phyloP scores from a whole-genome alignment of 2,113 vertebrate species.

The Myxocyprinus asiaticus region DNA sequence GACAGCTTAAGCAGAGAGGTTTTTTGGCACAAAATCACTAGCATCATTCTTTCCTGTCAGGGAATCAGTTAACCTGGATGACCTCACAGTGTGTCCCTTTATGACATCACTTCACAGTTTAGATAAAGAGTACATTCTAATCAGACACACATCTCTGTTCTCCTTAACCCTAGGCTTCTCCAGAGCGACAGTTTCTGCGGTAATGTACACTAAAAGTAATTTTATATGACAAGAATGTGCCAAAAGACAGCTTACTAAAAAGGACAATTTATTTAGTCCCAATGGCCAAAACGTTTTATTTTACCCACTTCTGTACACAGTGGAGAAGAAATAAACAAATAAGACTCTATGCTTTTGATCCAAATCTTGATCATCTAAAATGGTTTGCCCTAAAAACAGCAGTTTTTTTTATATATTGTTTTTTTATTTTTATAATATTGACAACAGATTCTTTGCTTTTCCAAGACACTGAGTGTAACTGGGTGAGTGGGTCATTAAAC shows the following conservation, averaged over 20 bases:
- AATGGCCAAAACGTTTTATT: not conserved
- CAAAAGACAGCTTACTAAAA: slow-evolving; percentile 16
- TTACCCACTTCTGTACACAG: not conserved
- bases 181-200: not conserved
- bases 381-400: not conserved
- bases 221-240: slow-evolving; percentile 1
- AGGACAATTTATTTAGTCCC: not conserved
- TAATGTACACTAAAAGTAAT: slow-evolving; percentile 6
- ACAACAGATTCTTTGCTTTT: too few relatives aligned
- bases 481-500: not conserved
- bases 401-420: not conserved
- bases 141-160: not conserved
- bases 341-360: not conserved
- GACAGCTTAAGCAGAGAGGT: not conserved
- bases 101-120: slow-evolving; percentile 15
- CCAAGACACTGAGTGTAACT: not conserved
- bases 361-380: not conserved
- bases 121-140: slow-evolving; percentile 15
- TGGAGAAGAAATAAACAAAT: not conserved
- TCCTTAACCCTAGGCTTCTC: not conserved
- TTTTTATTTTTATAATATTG: too few relatives aligned
- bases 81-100: slow-evolving; percentile 9
- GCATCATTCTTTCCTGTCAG: slow-evolving; percentile 15
- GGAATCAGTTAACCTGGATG: slow-evolving; percentile 13
- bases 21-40: slow-evolving; percentile 10